Evolutionary conservation across 2,113 vertebrate genomes (phyloP), one percentile per base, ranked within the genome.

Genomic region (Galbula dea): DNA sequence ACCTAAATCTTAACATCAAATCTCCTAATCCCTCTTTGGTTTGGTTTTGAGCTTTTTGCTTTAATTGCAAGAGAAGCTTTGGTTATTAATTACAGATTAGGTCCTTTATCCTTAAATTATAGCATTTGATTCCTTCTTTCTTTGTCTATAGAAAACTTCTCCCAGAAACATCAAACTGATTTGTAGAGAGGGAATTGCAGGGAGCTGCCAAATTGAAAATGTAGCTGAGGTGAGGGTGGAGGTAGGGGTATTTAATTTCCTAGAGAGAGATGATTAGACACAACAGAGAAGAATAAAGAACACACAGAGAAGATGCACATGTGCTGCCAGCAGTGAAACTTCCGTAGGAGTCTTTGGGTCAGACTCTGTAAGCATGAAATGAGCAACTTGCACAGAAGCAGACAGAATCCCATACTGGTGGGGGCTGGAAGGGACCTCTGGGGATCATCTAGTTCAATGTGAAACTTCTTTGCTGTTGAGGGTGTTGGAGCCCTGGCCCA

Each of bases 1-100:
- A 69, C 59, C 20, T 71, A n/a, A 71, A 85, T 87, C 76, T 93
- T 29, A 83, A 75, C 77, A 79, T 80, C 72, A 46, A 8, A 73
- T 91, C 84, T 94, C 43, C 39, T 90, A 79, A 93, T 95, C 63
- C 63, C 16, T 80, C 85, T 86, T 94, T 66, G 43, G 23, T 88
- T 91, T 84, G 78, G n/a, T 63, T 88, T 88, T 55, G 30, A 73
- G 30, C 52, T 89, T 86, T 86, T 79, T 87, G 49, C 65, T 92
- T 73, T 90, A 73, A 85, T 72, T 89, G 54, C 48, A 62, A 54
- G 30, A 84, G 66, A 57, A 58, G 49, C 45, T 83, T 79, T 93
- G 48, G 22, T 82, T 93, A 80, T 92, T 92, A 88, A 92, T 94
- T 83, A 54, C 79, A 83, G 65, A 80, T 94, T 87, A 85, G 45